A percentile compares a stretch with the other conserved stretches of the same genome.
These are phyloP conservation scores for Cheilosia vulpina DNA, from an alignment of 2,888 invertebrate species.

Conservation along the genomic window DNA sequence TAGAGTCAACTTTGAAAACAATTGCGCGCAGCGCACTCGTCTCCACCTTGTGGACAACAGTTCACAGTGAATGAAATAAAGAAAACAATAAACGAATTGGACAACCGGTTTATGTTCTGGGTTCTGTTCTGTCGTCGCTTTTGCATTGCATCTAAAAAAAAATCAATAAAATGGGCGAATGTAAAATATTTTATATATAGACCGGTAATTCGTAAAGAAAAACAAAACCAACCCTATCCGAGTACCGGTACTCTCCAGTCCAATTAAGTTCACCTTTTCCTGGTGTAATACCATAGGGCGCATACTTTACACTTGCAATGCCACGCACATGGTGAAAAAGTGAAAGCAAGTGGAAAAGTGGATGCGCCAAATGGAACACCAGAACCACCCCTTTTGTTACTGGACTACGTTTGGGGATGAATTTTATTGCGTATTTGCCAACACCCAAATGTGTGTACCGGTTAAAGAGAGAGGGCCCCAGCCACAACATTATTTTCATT, in stretches of 20 bases:
- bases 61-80: conserved; percentile 12
- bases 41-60: conserved; percentile 7
- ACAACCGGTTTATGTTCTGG: conserved; percentile 61
- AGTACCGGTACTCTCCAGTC: conserved; percentile 34
- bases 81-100: conserved; percentile 30
- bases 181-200: conserved; percentile 35
- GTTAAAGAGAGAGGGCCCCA: conserved; percentile 49
- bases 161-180: conserved; percentile 64
- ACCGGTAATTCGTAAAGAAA: conserved; percentile 36
- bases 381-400: conserved; percentile 10
- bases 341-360: conserved; percentile 43
- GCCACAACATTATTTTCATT: conserved; percentile 58
- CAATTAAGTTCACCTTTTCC: conserved; percentile 50
- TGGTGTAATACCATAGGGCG: background rate
- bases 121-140: background rate
- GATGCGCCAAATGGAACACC: conserved; percentile 52
- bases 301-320: conserved; percentile 19
- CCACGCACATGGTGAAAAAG: conserved; percentile 54
- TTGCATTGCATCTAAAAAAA: conserved; percentile 38
- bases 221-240: conserved; percentile 49
- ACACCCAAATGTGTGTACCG: conserved; percentile 65
- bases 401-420: conserved; percentile 48
- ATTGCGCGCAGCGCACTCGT: conserved; percentile 56
- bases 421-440: conserved; percentile 56
- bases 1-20: conserved; percentile 43